Evolutionary conservation across 1,140 invertebrate genomes (phyloP).

Genomic region (Homalodisca vitripennis): DNA sequence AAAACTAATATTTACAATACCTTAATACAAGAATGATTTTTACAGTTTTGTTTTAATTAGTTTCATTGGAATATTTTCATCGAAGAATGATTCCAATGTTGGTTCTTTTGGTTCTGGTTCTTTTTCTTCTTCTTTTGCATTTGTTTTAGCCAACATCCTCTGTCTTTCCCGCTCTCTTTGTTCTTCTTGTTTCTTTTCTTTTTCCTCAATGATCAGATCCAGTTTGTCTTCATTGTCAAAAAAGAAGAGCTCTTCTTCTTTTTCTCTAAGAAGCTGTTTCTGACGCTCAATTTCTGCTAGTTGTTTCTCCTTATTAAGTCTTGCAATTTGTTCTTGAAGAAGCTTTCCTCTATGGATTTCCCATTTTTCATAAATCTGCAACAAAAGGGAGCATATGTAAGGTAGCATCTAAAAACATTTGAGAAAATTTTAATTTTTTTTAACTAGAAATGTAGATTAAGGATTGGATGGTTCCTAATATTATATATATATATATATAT

Average conservation of each 20-base stretch:
- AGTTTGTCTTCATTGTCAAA: constrained; percentile 74
- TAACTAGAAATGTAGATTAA: not conserved
- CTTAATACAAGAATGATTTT: too few species aligned
- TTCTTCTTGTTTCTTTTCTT: constrained; percentile 36
- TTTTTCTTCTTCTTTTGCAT: not conserved
- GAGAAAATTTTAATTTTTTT: constrained; percentile 2
- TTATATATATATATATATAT: not conserved
- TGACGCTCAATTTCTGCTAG: constrained; percentile 58
- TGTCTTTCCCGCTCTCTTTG: constrained; percentile 6
- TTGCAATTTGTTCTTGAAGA: constrained; percentile 51
- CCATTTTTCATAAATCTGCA: constrained; percentile 63
- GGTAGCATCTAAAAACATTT: not conserved
- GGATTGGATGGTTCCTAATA: not conserved
- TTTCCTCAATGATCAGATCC: constrained; percentile 64
- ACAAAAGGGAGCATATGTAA: constrained; percentile 33
- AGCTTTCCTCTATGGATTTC: constrained; percentile 51
- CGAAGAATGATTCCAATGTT: not conserved
- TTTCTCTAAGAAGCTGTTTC: constrained; percentile 56
- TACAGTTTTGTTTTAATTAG: constrained; percentile 11
- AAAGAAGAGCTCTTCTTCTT: constrained; percentile 70
- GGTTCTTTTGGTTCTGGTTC: not conserved
- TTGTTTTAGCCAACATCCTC: not conserved
- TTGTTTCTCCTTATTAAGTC: constrained; percentile 54
- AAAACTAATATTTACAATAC: too few species aligned
- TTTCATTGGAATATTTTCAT: constrained; percentile 19